A percentile compares a stretch with the other conserved stretches of the same genome.
Conservation (phyloP, 2,113 vertebrate species). For the Sardina pilchardus region DNA sequence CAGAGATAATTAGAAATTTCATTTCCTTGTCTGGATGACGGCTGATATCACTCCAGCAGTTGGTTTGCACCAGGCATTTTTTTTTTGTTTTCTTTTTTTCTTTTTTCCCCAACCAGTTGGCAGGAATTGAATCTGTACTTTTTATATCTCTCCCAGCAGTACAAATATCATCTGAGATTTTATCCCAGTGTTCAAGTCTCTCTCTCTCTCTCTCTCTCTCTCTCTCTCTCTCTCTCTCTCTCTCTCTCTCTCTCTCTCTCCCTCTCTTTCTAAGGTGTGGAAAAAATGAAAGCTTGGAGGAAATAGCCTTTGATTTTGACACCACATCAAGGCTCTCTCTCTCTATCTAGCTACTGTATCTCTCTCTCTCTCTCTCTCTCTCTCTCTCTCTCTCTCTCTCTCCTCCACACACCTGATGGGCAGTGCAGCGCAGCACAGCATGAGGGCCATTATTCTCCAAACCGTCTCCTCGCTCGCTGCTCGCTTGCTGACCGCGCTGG, state of each 20-base stretch:
- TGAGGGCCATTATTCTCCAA: background rate
- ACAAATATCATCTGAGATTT: background rate
- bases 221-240: background rate
- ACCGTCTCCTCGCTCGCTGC: background rate
- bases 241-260: background rate
- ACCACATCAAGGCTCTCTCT: background rate
- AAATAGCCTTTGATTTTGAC: slow-evolving; percentile 23
- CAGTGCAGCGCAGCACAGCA: background rate
- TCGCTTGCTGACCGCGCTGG: background rate
- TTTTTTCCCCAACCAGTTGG: background rate
- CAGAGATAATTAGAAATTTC: background rate
- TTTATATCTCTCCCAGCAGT: background rate
- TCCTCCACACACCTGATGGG: background rate
- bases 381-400: background rate
- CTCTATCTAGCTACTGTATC: too few species aligned
- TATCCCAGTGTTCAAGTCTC: background rate
- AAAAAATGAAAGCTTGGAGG: background rate
- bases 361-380: background rate
- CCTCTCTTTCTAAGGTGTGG: background rate
- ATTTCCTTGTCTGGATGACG: background rate
- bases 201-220: background rate
- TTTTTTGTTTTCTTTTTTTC: background rate
- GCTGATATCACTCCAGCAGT: background rate
- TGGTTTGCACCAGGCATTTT: background rate
- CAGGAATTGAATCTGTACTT: background rate